These are phyloP conservation scores for Lypha dubia DNA, from an alignment of 2,888 invertebrate species.

Conservation along the genomic window DNA sequence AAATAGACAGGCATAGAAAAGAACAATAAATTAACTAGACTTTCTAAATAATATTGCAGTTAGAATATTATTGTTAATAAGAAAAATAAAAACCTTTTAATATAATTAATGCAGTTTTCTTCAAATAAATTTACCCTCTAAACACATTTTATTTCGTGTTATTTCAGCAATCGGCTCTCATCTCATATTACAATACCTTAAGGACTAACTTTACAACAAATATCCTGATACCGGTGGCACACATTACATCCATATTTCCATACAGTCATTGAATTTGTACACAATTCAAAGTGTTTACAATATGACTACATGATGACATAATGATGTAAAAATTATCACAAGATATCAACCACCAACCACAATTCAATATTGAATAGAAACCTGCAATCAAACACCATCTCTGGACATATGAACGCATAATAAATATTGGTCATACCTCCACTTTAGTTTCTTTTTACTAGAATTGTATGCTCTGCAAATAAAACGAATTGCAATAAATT, in stretches of 20 bases:
- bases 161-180: constrained; percentile 13
- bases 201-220: constrained; percentile 51
- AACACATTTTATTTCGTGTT: constrained; percentile 28
- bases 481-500: constrained; percentile 29
- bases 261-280: constrained; percentile 49
- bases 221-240: constrained; percentile 43
- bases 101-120: constrained; percentile 73
- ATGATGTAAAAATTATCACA: constrained; percentile 66
- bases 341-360: constrained; percentile 61
- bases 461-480: constrained; percentile 4
- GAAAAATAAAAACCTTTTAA: constrained; percentile 75
- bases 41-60: too few species aligned
- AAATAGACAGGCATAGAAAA: too few species aligned
- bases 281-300: constrained; percentile 36
- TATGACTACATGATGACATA: constrained; percentile 59
- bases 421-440: constrained; percentile 61
- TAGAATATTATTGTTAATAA: neutral
- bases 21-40: too few species aligned
- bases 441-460: neutral
- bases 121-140: neutral
- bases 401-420: constrained; percentile 52
- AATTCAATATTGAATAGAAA: constrained; percentile 46
- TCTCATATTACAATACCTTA: constrained; percentile 63
- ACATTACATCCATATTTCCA: constrained; percentile 51
- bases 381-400: constrained; percentile 68